Base-by-base conservation (phyloP, 2,888 invertebrate genomes). In the Acronicta alni region DNA sequence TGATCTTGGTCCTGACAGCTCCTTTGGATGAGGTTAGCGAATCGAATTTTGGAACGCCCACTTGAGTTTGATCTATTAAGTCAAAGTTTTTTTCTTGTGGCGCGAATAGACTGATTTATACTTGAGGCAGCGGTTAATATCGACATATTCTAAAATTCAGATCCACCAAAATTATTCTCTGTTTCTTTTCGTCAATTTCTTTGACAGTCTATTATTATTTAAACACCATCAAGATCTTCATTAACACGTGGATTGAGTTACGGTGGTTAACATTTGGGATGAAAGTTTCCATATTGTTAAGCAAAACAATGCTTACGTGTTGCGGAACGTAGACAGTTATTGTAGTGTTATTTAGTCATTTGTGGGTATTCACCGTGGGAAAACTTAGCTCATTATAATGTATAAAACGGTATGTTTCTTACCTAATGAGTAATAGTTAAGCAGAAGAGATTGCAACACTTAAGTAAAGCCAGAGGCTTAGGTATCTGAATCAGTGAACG, bases 301-400 rank as follows among this genome's bases (percentile, higher is more conserved):
- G 26, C 16, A 20, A 62, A 66, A 74, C 71, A 76, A 73, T 64
- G 61, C 59, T 62, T 64, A 60, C 54, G 44, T 56, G 38, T 57
- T 52, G 59, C 49, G 46, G 61, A 58, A 71, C 68, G 51, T 37
- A 53, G 42, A 60, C 63, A 59, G 63, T 69, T 62, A 66, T 55
- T 61, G 51, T 61, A 52, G 52, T 32, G 42, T 55, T 48, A 72
- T 72, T 75, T 75, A 72, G 60, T 56, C 45, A 59, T 69, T 74
- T 69, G 72, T 60, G 59, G 43, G 58, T 68, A 72, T 72, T 65
- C 59, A 54, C 61, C 75, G 75, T 75, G 72, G 62, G 72, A 76
- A 77, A 64, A 46, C 52, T 62, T 49, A n/a, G 23, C 57, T 69
- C 60, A 47, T 69, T 69, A 72, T 60, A 53, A 30, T 48, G 52